Base-by-base conservation (phyloP, 2,888 invertebrate genomes). In the Malacosoma neustria region DNA sequence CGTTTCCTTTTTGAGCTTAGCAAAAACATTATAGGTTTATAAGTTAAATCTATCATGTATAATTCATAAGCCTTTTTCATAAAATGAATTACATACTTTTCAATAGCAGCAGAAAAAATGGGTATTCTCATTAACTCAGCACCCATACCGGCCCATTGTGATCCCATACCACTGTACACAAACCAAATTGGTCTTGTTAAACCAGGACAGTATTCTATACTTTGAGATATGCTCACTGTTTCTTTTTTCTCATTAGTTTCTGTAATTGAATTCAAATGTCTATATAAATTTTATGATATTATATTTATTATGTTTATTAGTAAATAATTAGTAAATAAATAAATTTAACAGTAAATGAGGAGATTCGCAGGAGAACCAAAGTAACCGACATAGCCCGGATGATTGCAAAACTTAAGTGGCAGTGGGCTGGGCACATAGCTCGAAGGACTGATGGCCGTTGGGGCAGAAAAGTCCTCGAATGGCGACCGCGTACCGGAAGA, bases 151-250 rank as follows among this genome's bases (percentile, higher is more conserved):
- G 85, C 67, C 90, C 90, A 91, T 57, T 91, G 90, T 0, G 88
- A 87, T 1, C 90, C 91, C 90, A 91, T 90, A 9, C 91, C 91
- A 36, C 90, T 89, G 71, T 89, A 91, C 32, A 91, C 79, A 55
- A 87, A 90, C 89, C 90, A 91, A 1, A 91, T 55, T 1, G 89
- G 89, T 3, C 79, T 49, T 3, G 38, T 47, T 0, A 34, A 61
- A 2, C 61, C 66, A 6, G 55, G 41, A 6, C 80, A 82, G 36
- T 89, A 88, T 6, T 92, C 68, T 11, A 91, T 72, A 9, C 89
- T 67, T 37, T 89, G 81, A 3, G 92, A 33, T 3, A 67, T 15
- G 14, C 48, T 47, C 0, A 61, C 40, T 0, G 69, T 62, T 35
- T 61, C 50, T 2, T 57, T 58, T 0, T 61, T 41, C 29, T 59